These are phyloP conservation scores for Jaculus jaculus DNA, from an alignment of 2,113 vertebrate genomes.

Conservation along the genomic window DNA sequence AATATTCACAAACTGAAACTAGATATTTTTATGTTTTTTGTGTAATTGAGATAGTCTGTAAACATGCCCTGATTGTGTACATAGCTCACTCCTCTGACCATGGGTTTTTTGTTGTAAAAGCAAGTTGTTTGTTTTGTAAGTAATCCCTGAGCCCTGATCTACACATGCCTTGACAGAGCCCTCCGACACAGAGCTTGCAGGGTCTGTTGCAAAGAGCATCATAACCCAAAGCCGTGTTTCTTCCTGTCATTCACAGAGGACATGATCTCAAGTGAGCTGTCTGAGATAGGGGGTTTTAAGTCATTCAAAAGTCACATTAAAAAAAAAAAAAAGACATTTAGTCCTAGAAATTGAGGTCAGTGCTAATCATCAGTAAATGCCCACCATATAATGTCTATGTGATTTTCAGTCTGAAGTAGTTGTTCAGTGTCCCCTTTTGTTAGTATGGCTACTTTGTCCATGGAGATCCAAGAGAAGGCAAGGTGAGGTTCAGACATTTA, in stretches of 20 bases:
- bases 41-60: slow-evolving; percentile 27
- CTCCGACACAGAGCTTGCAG: not conserved
- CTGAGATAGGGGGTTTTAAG: not conserved
- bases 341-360: not conserved
- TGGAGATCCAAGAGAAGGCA: not conserved
- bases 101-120: not conserved
- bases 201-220: not conserved
- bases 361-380: not conserved
- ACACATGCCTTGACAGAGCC: not conserved
- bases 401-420: not conserved
- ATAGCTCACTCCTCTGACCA: not conserved
- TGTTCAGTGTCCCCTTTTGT: not conserved
- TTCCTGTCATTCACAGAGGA: not conserved
- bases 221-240: not conserved
- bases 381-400: not conserved
- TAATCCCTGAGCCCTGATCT: not conserved
- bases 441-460: not conserved
- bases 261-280: not conserved
- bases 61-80: not conserved
- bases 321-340: not conserved
- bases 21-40: slow-evolving; percentile 31
- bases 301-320: slow-evolving; percentile 1
- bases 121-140: not conserved
- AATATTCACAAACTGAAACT: slow-evolving; percentile 20
- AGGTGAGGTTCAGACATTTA: not conserved